Percentiles rank a stretch among this genome's conserved stretches.
Evolutionary conservation across 2,888 invertebrate species (phyloP).

Genomic region (Hedychridium roseum): DNA sequence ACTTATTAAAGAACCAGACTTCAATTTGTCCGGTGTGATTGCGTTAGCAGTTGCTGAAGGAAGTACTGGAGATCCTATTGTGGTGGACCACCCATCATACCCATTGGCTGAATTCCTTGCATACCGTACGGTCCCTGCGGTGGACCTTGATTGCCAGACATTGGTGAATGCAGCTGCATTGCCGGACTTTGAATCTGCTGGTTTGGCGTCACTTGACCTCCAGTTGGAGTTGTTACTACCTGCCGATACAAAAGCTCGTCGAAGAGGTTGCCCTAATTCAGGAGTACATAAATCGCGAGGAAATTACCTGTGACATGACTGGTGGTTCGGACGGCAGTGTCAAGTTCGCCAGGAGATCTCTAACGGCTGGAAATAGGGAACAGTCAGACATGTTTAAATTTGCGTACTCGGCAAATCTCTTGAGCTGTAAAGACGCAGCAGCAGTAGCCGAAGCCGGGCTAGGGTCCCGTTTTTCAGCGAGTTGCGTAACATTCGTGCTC

Average conservation of each 20-base stretch:
- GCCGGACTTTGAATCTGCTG: slow-evolving; percentile 68
- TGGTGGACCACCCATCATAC: slow-evolving; percentile 60
- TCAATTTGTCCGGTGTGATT: no score
- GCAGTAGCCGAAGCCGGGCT: slow-evolving; percentile 69
- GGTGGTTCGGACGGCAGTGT: slow-evolving; percentile 81
- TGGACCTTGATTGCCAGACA: slow-evolving; percentile 63
- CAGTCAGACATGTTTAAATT: slow-evolving; percentile 76
- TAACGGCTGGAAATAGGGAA: slow-evolving; percentile 89
- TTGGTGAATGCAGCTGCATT: slow-evolving; percentile 70
- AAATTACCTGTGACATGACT: slow-evolving; percentile 62
- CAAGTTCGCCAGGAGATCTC: slow-evolving; percentile 86
- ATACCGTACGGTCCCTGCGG: slow-evolving; percentile 59
- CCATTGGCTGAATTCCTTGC: slow-evolving; percentile 57
- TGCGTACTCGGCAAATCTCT: slow-evolving; percentile 79
- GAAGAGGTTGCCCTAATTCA: no score
- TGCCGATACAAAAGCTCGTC: no score
- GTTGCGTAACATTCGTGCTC: slow-evolving; percentile 82
- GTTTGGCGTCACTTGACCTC: slow-evolving; percentile 65
- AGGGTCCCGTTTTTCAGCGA: slow-evolving; percentile 84
- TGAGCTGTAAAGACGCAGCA: slow-evolving; percentile 72
- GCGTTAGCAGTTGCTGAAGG: no score
- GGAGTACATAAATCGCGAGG: background rate
- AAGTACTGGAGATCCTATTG: slow-evolving; percentile 56
- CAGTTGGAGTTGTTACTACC: slow-evolving; percentile 64
- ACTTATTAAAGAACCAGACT: no score